Percentiles rank a stretch among this genome's conserved stretches.
These are phyloP conservation scores for Nematopogon swammerdamellus DNA, from an alignment of 2,888 invertebrate genomes.

Conservation along the genomic window DNA sequence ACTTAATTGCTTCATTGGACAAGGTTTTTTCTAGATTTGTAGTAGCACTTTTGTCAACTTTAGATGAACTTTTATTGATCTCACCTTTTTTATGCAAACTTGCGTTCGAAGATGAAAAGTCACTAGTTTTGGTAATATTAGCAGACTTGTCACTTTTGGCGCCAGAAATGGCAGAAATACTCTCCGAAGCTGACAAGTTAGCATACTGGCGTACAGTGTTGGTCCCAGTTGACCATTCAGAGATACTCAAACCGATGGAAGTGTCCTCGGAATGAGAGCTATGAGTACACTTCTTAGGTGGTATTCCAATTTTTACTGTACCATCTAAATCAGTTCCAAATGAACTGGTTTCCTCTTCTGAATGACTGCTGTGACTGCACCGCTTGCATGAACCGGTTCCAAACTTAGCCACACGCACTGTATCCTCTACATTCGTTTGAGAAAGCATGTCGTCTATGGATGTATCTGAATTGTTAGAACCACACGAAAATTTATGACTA, in stretches of 20 bases:
- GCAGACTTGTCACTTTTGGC: slow-evolving; percentile 61
- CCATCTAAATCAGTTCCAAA: slow-evolving; percentile 78
- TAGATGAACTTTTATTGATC: slow-evolving; percentile 32
- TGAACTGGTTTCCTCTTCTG: slow-evolving; percentile 72
- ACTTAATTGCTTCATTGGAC: slow-evolving; percentile 45
- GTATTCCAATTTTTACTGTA: slow-evolving; percentile 75
- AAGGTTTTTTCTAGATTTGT: slow-evolving; percentile 54
- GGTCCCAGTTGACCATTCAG: slow-evolving; percentile 86
- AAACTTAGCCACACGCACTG: slow-evolving; percentile 47
- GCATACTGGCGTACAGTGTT: slow-evolving; percentile 80
- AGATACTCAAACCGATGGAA: slow-evolving; percentile 79
- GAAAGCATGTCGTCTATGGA: slow-evolving; percentile 61
- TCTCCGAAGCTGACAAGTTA: slow-evolving; percentile 68
- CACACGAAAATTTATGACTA: slow-evolving; percentile 46
- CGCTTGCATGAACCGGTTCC: slow-evolving; percentile 55
- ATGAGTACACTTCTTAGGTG: slow-evolving; percentile 78
- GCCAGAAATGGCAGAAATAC: slow-evolving; percentile 58
- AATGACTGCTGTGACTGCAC: slow-evolving; percentile 69
- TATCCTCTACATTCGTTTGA: slow-evolving; percentile 57
- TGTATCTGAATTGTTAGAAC: slow-evolving; percentile 63
- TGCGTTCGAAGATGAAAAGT: slow-evolving; percentile 56
- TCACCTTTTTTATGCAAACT: slow-evolving; percentile 39
- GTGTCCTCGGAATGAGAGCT: slow-evolving; percentile 85
- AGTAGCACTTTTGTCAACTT: slow-evolving; percentile 52
- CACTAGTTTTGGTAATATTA: slow-evolving; percentile 51